Evolutionary conservation across 64 coral and sea anemone species (phyloP).

Genomic region (Hydrozoanthus tunicans): DNA sequence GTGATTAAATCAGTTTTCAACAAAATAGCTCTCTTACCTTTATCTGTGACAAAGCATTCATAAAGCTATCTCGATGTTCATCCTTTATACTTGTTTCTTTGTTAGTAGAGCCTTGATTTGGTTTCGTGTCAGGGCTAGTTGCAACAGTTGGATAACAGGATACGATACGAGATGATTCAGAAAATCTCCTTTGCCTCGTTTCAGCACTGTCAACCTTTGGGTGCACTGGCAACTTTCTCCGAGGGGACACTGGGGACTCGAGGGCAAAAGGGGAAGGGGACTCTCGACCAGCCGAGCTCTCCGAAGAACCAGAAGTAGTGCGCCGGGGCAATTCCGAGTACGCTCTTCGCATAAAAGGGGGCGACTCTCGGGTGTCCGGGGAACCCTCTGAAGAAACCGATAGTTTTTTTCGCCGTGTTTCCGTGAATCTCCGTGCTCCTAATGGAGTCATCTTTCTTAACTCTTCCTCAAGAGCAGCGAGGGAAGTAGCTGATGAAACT

Average conservation of each 20-base stretch:
- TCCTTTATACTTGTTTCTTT: background rate
- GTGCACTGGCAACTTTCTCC: background rate
- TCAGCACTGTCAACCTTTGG: constrained; percentile 7
- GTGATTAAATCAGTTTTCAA: background rate
- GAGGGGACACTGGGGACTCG: background rate
- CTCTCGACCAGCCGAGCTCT: constrained; percentile 14
- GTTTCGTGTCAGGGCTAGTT: background rate
- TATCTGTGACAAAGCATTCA: constrained; percentile 87
- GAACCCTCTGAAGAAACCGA: constrained; percentile 69
- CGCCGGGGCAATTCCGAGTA: constrained; percentile 20
- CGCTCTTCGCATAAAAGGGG: constrained; percentile 7
- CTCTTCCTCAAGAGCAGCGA: constrained; percentile 79
- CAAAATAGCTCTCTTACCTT: constrained; percentile 63
- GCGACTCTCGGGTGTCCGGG: constrained; percentile 57
- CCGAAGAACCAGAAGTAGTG: constrained; percentile 20
- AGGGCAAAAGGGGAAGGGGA: background rate
- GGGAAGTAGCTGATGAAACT: constrained; percentile 59
- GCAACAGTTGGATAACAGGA: constrained; percentile 30
- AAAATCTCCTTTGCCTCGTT: constrained; percentile 40
- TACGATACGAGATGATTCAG: constrained; percentile 27
- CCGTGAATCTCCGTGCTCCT: constrained; percentile 44
- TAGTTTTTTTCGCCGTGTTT: constrained; percentile 38
- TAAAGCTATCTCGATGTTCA: constrained; percentile 73
- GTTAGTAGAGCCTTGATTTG: background rate
- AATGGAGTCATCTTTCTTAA: constrained; percentile 79